Conservation (phyloP, 2,797 vertebrate genomes). For the Cheracebus regulus region DNA sequence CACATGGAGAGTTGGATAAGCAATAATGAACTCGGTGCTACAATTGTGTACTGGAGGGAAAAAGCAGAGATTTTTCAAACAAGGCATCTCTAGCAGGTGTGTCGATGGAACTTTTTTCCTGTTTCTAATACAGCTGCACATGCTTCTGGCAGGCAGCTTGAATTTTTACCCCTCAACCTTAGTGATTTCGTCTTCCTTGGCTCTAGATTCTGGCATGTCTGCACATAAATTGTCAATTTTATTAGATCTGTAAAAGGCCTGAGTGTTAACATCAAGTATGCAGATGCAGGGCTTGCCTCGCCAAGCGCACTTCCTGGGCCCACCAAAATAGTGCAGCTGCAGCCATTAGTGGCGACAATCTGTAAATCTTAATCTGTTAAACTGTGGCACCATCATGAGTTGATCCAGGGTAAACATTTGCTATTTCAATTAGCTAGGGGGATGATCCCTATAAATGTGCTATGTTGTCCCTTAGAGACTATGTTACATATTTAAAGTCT, state of each 20-base stretch:
- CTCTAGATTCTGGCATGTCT: slow-evolving; percentile 43
- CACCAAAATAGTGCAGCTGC: slow-evolving; percentile 50
- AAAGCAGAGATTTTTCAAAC: background rate
- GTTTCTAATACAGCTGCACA: background rate
- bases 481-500: background rate
- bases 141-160: background rate
- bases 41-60: background rate
- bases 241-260: slow-evolving; percentile 52
- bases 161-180: background rate
- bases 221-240: slow-evolving; percentile 57
- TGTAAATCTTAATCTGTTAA: slow-evolving; percentile 54
- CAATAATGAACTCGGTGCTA: background rate
- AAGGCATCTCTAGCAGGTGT: background rate
- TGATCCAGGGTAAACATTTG: slow-evolving; percentile 58
- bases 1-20: background rate
- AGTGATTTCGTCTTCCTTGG: slow-evolving; percentile 56
- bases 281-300: slow-evolving; percentile 45
- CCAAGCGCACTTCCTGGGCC: slow-evolving; percentile 25
- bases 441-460: background rate
- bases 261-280: slow-evolving; percentile 40
- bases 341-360: background rate
- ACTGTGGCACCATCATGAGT: background rate
- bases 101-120: background rate
- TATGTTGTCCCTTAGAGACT: background rate
- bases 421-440: slow-evolving; percentile 43